A percentile compares a stretch with the other conserved stretches of the same genome.
phyloP scores from a whole-genome alignment of 2,888 invertebrate species.

The Parelbella ahira region DNA sequence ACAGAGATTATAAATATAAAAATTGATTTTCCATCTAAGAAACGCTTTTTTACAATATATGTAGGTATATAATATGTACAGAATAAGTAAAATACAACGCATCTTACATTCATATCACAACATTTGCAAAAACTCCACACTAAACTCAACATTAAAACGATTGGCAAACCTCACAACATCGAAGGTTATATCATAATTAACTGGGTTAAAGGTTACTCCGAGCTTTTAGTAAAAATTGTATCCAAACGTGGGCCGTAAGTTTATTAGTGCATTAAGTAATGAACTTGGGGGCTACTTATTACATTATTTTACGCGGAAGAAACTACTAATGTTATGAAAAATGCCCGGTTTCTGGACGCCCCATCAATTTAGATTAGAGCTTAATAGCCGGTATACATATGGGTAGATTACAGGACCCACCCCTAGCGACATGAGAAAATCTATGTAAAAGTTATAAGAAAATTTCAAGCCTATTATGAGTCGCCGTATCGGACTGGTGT shows the following conservation, averaged over 20 bases:
- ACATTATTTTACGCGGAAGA: slow-evolving; percentile 76
- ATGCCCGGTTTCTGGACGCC: slow-evolving; percentile 70
- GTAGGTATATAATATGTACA: no score
- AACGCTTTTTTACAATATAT: no score
- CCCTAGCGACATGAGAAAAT: slow-evolving; percentile 66
- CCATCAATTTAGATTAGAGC: slow-evolving; percentile 79
- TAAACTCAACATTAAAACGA: no score
- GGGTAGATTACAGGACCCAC: slow-evolving; percentile 45
- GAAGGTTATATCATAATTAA: no score
- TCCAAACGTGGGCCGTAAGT: slow-evolving; percentile 38
- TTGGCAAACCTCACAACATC: no score
- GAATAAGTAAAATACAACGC: no score
- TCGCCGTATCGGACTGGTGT: slow-evolving; percentile 52
- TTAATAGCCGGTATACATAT: slow-evolving; percentile 62
- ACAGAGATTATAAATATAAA: no score
- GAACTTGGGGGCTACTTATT: slow-evolving; percentile 63
- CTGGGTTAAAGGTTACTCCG: no score
- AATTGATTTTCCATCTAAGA: no score
- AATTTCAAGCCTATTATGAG: slow-evolving; percentile 74
- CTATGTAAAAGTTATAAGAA: slow-evolving; percentile 74
- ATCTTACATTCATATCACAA: no score
- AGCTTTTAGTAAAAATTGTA: slow-evolving; percentile 26
- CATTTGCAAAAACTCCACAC: no score
- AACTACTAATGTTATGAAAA: slow-evolving; percentile 76
- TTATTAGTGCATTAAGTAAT: slow-evolving; percentile 58